phyloP scores from a whole-genome alignment of 1,140 invertebrate genomes.

The Acromyrmex heyeri region DNA sequence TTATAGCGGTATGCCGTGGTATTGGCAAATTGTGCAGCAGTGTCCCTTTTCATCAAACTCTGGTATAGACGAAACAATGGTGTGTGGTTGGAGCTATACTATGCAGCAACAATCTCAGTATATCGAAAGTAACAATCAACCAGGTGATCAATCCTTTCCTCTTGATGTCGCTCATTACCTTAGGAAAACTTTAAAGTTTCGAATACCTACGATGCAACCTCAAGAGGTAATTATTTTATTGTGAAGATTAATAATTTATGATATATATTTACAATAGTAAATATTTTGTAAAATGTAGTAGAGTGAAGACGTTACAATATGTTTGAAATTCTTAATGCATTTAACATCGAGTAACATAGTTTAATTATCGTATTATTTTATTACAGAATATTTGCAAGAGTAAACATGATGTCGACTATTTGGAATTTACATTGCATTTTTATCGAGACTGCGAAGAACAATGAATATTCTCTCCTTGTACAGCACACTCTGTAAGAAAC shows the following conservation, averaged over 20 bases:
- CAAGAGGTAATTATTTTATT: slow-evolving; percentile 80
- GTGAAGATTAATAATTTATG: background rate
- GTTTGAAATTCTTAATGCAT: background rate
- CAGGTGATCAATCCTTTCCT: slow-evolving; percentile 80
- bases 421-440: slow-evolving; percentile 83
- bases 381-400: slow-evolving; percentile 84
- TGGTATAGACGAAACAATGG: slow-evolving; percentile 77
- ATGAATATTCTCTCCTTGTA: slow-evolving; percentile 57
- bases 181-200: slow-evolving; percentile 82
- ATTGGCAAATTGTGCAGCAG: slow-evolving; percentile 82
- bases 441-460: slow-evolving; percentile 84
- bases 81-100: slow-evolving; percentile 79
- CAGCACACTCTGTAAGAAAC: slow-evolving; percentile 9
- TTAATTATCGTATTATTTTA: slow-evolving; percentile 25
- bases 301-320: background rate
- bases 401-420: slow-evolving; percentile 81
- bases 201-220: slow-evolving; percentile 83
- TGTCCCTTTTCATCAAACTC: slow-evolving; percentile 75
- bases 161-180: slow-evolving; percentile 83
- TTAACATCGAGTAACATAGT: background rate
- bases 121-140: slow-evolving; percentile 80
- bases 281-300: background rate
- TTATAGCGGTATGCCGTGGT: slow-evolving; percentile 82
- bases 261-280: background rate
- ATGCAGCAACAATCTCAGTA: slow-evolving; percentile 79